Conservation (phyloP, 2,888 invertebrate genomes). For the Dromius quadrimaculatus region DNA sequence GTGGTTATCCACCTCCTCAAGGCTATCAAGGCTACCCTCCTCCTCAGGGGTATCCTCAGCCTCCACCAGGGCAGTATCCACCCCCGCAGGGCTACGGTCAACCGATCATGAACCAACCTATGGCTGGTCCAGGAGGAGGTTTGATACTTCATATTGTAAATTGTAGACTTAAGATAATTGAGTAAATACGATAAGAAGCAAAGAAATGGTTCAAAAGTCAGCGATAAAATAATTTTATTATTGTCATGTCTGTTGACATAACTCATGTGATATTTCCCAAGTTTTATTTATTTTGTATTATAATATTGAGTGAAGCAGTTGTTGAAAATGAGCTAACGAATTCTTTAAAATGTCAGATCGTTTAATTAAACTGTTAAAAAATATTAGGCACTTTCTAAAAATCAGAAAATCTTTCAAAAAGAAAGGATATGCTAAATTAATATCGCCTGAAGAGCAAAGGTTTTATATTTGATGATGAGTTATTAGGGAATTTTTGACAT, state of each 20-base stretch:
- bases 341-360: constrained; percentile 59
- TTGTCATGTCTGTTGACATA: constrained; percentile 45
- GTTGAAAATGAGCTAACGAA: background rate
- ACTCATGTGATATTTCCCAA: constrained; percentile 30
- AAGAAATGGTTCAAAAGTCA: constrained; percentile 44
- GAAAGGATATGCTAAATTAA: constrained; percentile 74
- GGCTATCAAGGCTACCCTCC: constrained; percentile 63
- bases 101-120: constrained; percentile 61
- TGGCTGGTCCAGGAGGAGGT: constrained; percentile 54
- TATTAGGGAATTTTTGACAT: constrained; percentile 17
- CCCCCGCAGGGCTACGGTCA: constrained; percentile 56
- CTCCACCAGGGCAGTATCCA: constrained; percentile 58
- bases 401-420: constrained; percentile 68
- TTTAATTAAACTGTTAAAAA: constrained; percentile 55
- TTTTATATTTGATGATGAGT: constrained; percentile 58
- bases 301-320: constrained; percentile 37
- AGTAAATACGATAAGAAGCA: constrained; percentile 46
- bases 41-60: constrained; percentile 58
- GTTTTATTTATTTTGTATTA: constrained; percentile 44
- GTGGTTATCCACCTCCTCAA: constrained; percentile 55
- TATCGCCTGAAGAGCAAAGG: constrained; percentile 80
- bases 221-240: constrained; percentile 34
- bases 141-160: too few species aligned
- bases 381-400: constrained; percentile 61
- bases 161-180: too few species aligned